Conservation (phyloP, 2,113 vertebrate genomes). For the Xyrauchen texanus region DNA sequence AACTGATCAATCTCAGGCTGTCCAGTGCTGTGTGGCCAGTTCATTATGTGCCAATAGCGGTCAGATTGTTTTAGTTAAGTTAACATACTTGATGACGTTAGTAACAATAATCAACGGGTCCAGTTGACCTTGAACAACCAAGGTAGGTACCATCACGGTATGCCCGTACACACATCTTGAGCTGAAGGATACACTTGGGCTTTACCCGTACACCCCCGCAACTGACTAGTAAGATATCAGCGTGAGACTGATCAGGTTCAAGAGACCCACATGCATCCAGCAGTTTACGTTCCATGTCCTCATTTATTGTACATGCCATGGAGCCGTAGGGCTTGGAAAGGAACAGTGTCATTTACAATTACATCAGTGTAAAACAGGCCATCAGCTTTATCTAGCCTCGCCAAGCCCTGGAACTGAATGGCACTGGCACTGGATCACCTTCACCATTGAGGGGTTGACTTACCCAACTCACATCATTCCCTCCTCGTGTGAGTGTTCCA, state of each 20-base stretch:
- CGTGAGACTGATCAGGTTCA: not conserved
- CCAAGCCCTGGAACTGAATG: not conserved
- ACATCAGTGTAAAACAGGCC: not conserved
- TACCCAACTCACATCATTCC: not conserved
- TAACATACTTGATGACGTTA: not conserved
- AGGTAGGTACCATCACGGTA: not conserved
- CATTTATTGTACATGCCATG: not conserved
- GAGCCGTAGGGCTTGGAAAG: not conserved
- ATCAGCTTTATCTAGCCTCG: not conserved
- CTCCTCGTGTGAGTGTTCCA: not conserved
- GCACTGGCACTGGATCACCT: not conserved
- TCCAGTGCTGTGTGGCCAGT: not conserved
- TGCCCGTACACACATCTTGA: not conserved
- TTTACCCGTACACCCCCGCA: not conserved
- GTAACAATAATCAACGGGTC: not conserved
- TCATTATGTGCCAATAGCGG: not conserved
- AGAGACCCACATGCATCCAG: not conserved
- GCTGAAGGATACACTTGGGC: not conserved
- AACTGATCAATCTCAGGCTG: not conserved
- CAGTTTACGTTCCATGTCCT: not conserved
- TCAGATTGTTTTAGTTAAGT: not conserved
- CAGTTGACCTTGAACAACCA: not conserved
- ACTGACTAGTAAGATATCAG: not conserved
- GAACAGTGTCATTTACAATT: not conserved
- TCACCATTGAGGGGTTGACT: conserved; percentile 2